Evolutionary conservation across 2,797 vertebrate genomes (phyloP).

Genomic region (Sternotherus odoratus): DNA sequence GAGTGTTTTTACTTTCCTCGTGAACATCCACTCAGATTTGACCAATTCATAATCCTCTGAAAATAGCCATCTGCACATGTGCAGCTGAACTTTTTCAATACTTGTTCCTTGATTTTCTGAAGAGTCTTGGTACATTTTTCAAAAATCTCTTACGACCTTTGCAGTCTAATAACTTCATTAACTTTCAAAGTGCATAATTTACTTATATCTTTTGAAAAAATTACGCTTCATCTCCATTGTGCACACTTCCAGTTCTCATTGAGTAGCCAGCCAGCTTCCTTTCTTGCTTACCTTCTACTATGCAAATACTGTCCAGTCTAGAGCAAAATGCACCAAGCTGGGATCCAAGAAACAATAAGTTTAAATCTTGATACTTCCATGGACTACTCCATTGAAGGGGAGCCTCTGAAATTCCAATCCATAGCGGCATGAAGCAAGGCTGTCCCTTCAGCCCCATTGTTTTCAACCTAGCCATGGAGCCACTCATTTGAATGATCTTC

Average conservation of each 20-base stretch:
- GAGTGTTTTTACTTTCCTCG: not conserved
- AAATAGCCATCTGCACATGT: not conserved
- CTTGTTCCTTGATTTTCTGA: not conserved
- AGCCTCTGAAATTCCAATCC: no score
- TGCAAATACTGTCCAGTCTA: not conserved
- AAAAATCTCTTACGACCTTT: not conserved
- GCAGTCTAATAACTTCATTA: not conserved
- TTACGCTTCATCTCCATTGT: not conserved
- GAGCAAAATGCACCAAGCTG: not conserved
- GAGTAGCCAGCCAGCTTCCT: not conserved
- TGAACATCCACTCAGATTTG: not conserved
- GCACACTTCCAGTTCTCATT: not conserved
- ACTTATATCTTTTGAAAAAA: not conserved
- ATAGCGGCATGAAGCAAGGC: no score
- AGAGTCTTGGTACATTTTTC: not conserved
- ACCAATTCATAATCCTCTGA: not conserved
- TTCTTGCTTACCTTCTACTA: not conserved
- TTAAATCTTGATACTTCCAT: not conserved
- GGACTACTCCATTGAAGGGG: not conserved
- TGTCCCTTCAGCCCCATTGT: no score
- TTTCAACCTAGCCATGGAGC: no score
- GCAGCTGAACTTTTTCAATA: not conserved
- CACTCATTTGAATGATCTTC: no score
- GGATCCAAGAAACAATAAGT: not conserved
- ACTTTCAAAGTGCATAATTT: not conserved